These are phyloP conservation scores for Caradrina kadenii DNA, from an alignment of 2,888 invertebrate genomes.

Conservation along the genomic window DNA sequence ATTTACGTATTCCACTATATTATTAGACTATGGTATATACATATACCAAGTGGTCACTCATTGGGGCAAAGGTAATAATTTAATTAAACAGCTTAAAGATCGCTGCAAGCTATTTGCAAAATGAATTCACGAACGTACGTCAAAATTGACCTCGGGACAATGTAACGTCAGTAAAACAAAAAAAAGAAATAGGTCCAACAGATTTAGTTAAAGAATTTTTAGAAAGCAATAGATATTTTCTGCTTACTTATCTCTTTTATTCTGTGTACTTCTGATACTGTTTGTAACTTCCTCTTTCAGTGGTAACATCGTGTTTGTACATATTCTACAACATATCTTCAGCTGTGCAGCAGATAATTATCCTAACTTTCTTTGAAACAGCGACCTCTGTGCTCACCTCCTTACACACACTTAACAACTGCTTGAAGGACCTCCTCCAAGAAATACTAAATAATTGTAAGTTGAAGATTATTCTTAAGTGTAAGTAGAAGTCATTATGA, in stretches of 20 bases:
- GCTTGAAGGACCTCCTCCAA: slow-evolving; percentile 60
- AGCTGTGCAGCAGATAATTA: slow-evolving; percentile 65
- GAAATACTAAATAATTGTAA: slow-evolving; percentile 38
- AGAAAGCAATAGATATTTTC: too few relatives aligned
- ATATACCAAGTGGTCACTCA: slow-evolving; percentile 33
- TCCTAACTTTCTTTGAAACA: slow-evolving; percentile 83
- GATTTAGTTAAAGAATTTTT: too few relatives aligned
- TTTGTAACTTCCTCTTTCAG: slow-evolving; percentile 48
- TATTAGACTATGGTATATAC: slow-evolving; percentile 34
- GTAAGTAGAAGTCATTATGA: not conserved
- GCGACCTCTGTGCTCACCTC: slow-evolving; percentile 81
- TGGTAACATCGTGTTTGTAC: slow-evolving; percentile 55
- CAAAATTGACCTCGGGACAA: too few relatives aligned
- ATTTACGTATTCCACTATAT: slow-evolving; percentile 27
- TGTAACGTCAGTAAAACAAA: too few relatives aligned
- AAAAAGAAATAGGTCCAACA: too few relatives aligned
- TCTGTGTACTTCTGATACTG: not conserved
- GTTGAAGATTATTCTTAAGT: slow-evolving; percentile 1
- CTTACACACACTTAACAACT: slow-evolving; percentile 79
- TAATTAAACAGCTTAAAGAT: not conserved
- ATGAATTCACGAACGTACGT: too few relatives aligned
- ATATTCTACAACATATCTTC: slow-evolving; percentile 63
- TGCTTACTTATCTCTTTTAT: not conserved
- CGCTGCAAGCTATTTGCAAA: too few relatives aligned
- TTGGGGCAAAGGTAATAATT: slow-evolving; percentile 33